These are phyloP conservation scores for Macroramphosus scolopax DNA, from an alignment of 2,797 vertebrate species.

Conservation along the genomic window DNA sequence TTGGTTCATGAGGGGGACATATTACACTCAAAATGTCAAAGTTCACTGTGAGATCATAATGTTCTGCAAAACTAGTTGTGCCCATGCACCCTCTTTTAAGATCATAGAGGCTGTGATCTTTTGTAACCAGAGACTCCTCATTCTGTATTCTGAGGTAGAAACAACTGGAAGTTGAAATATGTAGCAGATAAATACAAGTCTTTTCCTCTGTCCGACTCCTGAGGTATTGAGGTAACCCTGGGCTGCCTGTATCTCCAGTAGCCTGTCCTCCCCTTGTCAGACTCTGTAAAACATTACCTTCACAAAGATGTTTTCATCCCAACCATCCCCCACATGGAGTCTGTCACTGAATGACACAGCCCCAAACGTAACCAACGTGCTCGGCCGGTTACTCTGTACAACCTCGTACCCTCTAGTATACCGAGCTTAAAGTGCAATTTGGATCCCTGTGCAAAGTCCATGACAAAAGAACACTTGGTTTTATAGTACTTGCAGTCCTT, in stretches of 20 bases:
- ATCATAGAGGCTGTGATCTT: too few relatives aligned
- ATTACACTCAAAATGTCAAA: too few relatives aligned
- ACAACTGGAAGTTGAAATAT: too few relatives aligned
- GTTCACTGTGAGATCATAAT: too few relatives aligned
- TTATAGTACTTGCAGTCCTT: too few relatives aligned
- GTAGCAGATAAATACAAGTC: too few relatives aligned
- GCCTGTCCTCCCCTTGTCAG: slow-evolving; percentile 33
- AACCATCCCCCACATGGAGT: slow-evolving; percentile 62
- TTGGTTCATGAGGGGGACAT: too few relatives aligned
- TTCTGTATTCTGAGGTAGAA: too few relatives aligned
- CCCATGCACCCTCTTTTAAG: too few relatives aligned
- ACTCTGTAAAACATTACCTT: slow-evolving; percentile 74
- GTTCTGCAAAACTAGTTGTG: too few relatives aligned
- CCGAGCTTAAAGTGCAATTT: slow-evolving; percentile 63
- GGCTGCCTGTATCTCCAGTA: slow-evolving; percentile 42
- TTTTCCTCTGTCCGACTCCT: too few relatives aligned
- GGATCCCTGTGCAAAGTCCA: slow-evolving; percentile 62
- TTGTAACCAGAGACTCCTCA: too few relatives aligned
- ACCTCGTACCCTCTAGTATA: slow-evolving; percentile 34
- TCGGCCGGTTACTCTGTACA: slow-evolving; percentile 42
- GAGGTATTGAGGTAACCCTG: slow-evolving; percentile 39
- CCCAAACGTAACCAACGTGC: slow-evolving; percentile 56
- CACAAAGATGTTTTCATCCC: slow-evolving; percentile 63
- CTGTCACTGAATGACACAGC: slow-evolving; percentile 68
- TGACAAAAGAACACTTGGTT: slow-evolving; percentile 67